Evolutionary conservation across 2,888 invertebrate species (phyloP), one percentile per base, ranked within the genome.

Genomic region (Drosophila anomelani): DNA sequence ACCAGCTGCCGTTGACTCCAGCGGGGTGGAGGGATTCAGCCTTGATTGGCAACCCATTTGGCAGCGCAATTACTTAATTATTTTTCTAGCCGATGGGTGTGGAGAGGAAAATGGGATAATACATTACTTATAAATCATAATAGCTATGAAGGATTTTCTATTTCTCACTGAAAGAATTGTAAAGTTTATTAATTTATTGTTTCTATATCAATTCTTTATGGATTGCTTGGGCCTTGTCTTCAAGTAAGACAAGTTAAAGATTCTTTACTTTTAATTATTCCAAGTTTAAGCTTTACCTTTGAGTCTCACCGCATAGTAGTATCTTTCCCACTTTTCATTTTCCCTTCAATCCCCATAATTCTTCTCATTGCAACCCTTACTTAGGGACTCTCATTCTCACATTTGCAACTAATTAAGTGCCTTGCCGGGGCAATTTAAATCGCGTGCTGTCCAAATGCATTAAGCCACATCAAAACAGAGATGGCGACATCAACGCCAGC

Each of bases 391-490:
- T 34, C 54, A 53, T 70, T 70, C 60, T 53, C 76, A 74, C 85
- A 86, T 78, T 84, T 84, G 84, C 87, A 80, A 80, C 58, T 86
- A 85, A 86, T 86, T 85, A 85, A 85, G 81, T 86, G 87, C 56
- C 72, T 56, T 58, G 64, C 38, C 59, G 59, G 26, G 69, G 64
- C 75, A 71, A 76, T 75, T 75, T 67, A 62, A 76, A 71, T 76
- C 75, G 76, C 76, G 66, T 71, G 76, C 75, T 80, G 84, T 86
- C 81, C 76, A 71, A 76, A 77, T 76, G 75, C 87, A 85, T 85
- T 85, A 85, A 81, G 71, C 39, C 67, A 76, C 75, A 84, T 72
- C 79, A 67, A 72, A 62, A 61, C 47, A 47, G 67, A 73, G 64
- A 54, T 53, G 79, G 56, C 72, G 75, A 75, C 74, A 74, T 53